These are phyloP conservation scores for Arothron firmamentum DNA, from an alignment of 2,113 vertebrate genomes.

Conservation along the genomic window DNA sequence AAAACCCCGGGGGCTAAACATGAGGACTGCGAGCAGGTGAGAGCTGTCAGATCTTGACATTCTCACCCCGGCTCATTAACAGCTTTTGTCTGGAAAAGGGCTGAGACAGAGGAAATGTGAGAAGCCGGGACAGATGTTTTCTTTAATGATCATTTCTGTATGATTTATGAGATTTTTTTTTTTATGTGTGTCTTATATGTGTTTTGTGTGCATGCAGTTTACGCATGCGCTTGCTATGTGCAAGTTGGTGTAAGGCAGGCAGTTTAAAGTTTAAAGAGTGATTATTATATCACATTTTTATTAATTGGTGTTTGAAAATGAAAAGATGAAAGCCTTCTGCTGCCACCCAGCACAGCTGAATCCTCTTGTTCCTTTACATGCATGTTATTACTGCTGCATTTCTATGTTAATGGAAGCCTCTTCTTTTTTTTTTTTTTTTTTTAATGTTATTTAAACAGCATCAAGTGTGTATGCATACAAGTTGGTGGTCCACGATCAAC, in stretches of 20 bases:
- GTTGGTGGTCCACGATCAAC: constrained; percentile 50
- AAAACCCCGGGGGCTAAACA: constrained; percentile 33
- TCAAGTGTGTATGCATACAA: constrained; percentile 8
- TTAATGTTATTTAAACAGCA: constrained; percentile 21
- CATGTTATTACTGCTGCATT: constrained; percentile 3
- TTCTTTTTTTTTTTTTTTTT: neutral
- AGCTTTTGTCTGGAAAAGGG: constrained; percentile 43
- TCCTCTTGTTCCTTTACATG: constrained; percentile 10
- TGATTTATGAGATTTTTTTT: constrained; percentile 41
- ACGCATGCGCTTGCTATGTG: neutral
- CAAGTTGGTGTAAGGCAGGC: constrained; percentile 37
- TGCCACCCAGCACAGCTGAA: constrained; percentile 1
- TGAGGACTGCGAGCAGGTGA: constrained; percentile 37
- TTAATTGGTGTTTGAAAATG: constrained; percentile 45
- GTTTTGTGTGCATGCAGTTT: neutral
- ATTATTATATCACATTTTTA: constrained; percentile 60
- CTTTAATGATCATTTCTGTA: constrained; percentile 57
- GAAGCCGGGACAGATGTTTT: constrained; percentile 41
- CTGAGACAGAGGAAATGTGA: constrained; percentile 55
- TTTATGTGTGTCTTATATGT: constrained; percentile 26
- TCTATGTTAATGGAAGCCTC: constrained; percentile 19
- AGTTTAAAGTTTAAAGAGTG: constrained; percentile 40
- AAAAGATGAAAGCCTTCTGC: constrained; percentile 46
- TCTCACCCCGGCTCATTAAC: constrained; percentile 37
- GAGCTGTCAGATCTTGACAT: constrained; percentile 29